phyloP scores from a whole-genome alignment of 2,797 vertebrate species.

The Valencia hispanica region DNA sequence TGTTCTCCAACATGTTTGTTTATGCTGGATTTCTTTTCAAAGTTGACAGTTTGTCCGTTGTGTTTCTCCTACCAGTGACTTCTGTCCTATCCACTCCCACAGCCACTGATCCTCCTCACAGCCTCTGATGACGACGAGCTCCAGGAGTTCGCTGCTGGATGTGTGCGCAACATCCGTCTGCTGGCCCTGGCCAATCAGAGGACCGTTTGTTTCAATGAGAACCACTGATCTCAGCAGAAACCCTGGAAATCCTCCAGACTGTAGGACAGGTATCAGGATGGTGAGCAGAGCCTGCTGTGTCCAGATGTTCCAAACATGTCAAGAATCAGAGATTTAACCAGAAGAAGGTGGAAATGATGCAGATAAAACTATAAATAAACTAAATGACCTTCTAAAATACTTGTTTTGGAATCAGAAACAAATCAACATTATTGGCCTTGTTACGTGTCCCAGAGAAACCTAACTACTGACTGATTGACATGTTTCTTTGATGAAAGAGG shows the following conservation, averaged over 20 bases:
- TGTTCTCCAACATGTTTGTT: not conserved
- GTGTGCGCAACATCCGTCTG: not conserved
- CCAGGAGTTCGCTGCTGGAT: slow-evolving; percentile 2
- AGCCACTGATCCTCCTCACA: not conserved
- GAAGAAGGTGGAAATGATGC: not conserved
- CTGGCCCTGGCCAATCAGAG: slow-evolving; percentile 4
- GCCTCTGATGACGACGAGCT: not conserved
- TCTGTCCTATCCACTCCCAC: slow-evolving; percentile 1
- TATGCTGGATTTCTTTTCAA: not conserved
- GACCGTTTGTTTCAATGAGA: not conserved
- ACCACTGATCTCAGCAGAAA: not conserved
- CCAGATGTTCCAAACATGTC: slow-evolving; percentile 8
- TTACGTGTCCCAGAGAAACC: not conserved
- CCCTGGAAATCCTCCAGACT: not conserved
- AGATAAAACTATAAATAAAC: not conserved
- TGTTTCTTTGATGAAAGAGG: not conserved
- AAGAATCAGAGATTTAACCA: not conserved
- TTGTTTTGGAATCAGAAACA: not conserved
- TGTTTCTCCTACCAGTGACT: not conserved
- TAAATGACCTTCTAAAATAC: not conserved
- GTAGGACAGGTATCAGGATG: not conserved
- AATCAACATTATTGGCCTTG: not conserved
- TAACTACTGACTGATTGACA: not conserved
- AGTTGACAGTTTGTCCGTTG: not conserved
- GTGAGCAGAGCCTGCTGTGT: not conserved